Conservation (phyloP, 1,140 invertebrate genomes). For the Apocrypta bakeri region DNA sequence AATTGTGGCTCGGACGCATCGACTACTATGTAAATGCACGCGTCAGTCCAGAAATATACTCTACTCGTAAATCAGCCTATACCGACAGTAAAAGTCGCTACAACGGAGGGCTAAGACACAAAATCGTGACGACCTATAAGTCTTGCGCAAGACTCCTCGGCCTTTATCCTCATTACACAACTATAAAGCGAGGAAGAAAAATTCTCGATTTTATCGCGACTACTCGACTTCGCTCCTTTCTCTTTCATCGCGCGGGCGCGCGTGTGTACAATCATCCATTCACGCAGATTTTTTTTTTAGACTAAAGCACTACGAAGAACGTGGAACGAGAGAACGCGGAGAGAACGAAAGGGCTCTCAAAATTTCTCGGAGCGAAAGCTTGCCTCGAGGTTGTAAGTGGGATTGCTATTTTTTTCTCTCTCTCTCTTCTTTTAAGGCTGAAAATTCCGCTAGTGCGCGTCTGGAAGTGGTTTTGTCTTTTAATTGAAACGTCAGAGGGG, state of each 20-base stretch:
- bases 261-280: slow-evolving; percentile 4
- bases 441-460: no score
- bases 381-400: no score
- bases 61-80: slow-evolving; percentile 21
- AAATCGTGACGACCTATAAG: neutral
- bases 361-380: no score
- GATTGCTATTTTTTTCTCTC: neutral
- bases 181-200: neutral
- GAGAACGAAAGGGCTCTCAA: neutral
- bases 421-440: no score
- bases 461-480: neutral
- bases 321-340: neutral
- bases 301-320: slow-evolving; percentile 38
- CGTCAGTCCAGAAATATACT: slow-evolving; percentile 11
- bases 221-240: neutral
- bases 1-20: neutral
- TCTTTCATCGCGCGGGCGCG: neutral
- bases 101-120: neutral
- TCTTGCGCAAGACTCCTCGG: neutral
- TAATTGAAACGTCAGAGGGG: neutral
- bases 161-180: neutral
- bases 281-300: neutral
- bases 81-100: neutral
- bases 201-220: neutral
- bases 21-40: slow-evolving; percentile 46